Percentiles rank a stretch among this genome's conserved stretches.
Conservation (phyloP, 2,888 invertebrate genomes). For the Lycaena phlaeas region DNA sequence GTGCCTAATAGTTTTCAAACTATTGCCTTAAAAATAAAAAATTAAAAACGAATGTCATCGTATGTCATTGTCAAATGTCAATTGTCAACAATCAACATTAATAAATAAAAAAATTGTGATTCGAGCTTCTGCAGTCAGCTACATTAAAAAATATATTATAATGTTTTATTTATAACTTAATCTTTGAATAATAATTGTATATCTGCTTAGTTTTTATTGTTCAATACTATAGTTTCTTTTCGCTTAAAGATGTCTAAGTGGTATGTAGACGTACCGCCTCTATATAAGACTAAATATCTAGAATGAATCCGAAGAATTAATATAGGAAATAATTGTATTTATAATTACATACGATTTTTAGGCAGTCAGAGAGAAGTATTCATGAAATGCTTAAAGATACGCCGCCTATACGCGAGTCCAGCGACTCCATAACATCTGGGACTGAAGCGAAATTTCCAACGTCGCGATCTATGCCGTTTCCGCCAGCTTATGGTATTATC, state of each 20-base stretch:
- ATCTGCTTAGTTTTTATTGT: no score
- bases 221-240: no score
- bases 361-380: slow-evolving; percentile 79
- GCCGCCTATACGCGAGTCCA: slow-evolving; percentile 83
- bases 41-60: no score
- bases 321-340: background rate
- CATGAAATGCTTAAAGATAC: slow-evolving; percentile 91
- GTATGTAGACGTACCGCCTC: no score
- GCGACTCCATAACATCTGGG: slow-evolving; percentile 81
- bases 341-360: slow-evolving; percentile 22
- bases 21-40: no score
- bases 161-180: background rate
- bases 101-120: no score
- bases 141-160: no score
- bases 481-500: slow-evolving; percentile 77
- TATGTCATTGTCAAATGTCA: no score
- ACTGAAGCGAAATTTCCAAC: slow-evolving; percentile 78
- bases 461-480: slow-evolving; percentile 80
- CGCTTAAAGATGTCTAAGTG: slow-evolving; percentile 48
- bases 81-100: no score
- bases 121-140: no score
- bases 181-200: no score
- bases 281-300: background rate
- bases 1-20: no score
- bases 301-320: background rate